A percentile compares a stretch with the other conserved stretches of the same genome.
Evolutionary conservation across 2,888 invertebrate genomes (phyloP).

Genomic region (Plutella xylostella): DNA sequence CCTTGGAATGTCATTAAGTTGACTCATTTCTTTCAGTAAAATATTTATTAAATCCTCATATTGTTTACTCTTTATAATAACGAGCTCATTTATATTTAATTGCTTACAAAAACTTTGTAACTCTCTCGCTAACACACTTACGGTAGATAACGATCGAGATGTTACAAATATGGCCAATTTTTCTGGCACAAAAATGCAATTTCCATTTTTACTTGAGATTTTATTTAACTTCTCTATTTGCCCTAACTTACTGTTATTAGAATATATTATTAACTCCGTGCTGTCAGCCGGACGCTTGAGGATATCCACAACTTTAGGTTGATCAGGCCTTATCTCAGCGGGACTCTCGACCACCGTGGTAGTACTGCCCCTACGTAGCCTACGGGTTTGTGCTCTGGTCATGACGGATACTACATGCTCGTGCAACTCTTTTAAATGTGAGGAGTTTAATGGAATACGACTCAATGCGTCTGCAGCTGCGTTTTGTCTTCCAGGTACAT

Average conservation of each 20-base stretch:
- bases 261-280: neutral
- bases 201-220: neutral
- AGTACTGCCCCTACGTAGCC: neutral
- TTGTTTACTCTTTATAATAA: no score
- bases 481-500: neutral
- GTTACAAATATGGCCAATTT: neutral
- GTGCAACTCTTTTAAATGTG: neutral
- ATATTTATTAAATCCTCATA: no score
- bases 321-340: neutral
- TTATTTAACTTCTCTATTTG: neutral
- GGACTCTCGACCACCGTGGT: neutral
- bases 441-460: neutral
- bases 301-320: neutral
- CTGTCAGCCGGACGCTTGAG: neutral
- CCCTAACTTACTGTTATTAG: neutral
- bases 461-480: constrained; percentile 1
- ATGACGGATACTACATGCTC: neutral
- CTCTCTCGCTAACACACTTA: neutral
- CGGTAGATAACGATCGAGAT: neutral
- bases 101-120: no score
- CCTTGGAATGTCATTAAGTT: no score
- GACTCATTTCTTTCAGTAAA: no score
- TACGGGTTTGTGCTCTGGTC: neutral
- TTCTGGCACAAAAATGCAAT: neutral
- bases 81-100: no score